Conservation (phyloP, 2,113 vertebrate species). For the Odocoileus virginianus region DNA sequence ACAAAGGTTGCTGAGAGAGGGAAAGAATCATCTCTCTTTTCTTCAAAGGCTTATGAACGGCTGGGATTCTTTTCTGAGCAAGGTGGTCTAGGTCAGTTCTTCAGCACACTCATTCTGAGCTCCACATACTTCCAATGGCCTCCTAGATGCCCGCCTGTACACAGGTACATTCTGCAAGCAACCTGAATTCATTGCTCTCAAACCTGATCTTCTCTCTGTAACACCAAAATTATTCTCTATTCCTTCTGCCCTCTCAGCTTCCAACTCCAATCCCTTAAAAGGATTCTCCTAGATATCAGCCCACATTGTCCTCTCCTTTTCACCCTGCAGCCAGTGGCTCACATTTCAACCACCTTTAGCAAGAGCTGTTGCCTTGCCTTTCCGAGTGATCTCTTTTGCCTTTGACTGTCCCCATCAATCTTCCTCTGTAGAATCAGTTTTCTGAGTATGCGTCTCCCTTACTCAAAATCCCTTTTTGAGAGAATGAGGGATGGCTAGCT, state of each 20-base stretch:
- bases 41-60: background rate
- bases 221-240: background rate
- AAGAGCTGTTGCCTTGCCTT: background rate
- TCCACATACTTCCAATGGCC: background rate
- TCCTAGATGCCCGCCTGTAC: background rate
- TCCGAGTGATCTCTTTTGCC: background rate
- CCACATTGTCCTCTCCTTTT: background rate
- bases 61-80: background rate
- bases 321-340: background rate
- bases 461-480: background rate
- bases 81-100: background rate
- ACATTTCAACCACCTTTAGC: background rate
- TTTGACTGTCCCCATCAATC: background rate
- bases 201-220: background rate
- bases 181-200: background rate
- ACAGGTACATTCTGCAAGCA: background rate
- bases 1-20: background rate
- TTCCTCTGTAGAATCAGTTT: background rate
- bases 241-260: background rate
- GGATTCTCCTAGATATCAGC: background rate
- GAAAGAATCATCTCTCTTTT: background rate
- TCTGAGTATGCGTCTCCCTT: background rate
- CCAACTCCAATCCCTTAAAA: background rate
- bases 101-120: background rate
- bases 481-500: background rate